Base-by-base conservation (phyloP, 2,113 vertebrate species). In the Tachycineta bicolor region DNA sequence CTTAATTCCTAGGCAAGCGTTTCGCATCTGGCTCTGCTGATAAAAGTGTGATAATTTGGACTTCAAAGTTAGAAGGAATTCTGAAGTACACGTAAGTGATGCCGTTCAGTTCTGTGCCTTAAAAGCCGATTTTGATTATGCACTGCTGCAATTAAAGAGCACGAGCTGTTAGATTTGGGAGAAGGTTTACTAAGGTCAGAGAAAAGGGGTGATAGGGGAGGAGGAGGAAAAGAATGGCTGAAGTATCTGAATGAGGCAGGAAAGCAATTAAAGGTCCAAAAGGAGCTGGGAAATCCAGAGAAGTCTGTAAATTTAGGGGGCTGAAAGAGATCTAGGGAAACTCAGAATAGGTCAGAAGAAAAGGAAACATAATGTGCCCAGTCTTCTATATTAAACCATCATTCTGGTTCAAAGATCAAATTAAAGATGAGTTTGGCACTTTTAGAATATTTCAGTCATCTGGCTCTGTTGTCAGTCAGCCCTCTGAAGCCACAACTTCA, bases 21-120 rank as follows among this genome's bases (percentile, higher is more conserved):
- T 99, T 99, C 55, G 99, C 99, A 34, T 99, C 99, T 31, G 99
- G 99, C 67, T 99, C 99, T 34, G 99, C 99, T 81, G 99, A 99
- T 98, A 99, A 99, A 98, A 99, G 99, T 80, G 98, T 99, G 90
- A 99, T 99, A 76, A 99, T 99, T 86, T 99, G 99, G 99, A 99
- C 99, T 15, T 99, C 99, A 85, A 99, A 99, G 97, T 93, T 99
- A 69, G 99, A 99, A 98, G 99, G 99, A 93, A 99, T 99, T 97
- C 98, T 99, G 93, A 99, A 99, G 94, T 99, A 99, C 96, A 99
- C 99, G 99, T 99, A 96, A 98, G 99, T 98, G 58, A 93, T 39
- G 74, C 39, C 3, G 4, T 74, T 89, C 37, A 55, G 4, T 77
- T 88, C 62, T 15, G 25, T 71, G 56, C 63, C 20, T 94, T 69